Conservation (phyloP, 2,888 invertebrate genomes). For the Smittia aterrima region DNA sequence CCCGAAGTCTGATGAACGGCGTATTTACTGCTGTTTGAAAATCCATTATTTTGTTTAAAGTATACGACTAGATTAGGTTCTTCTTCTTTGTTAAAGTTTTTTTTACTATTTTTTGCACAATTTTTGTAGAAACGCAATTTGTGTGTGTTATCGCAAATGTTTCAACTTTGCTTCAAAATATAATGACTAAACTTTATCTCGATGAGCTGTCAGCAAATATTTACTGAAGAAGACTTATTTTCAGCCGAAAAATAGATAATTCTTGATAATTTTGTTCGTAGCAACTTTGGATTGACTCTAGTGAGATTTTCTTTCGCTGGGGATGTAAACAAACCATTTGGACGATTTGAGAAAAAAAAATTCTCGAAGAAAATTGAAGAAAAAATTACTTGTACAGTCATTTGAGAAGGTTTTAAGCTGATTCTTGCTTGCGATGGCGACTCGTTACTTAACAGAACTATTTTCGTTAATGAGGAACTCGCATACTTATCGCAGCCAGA, state of each 20-base stretch:
- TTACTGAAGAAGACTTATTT: too few species aligned
- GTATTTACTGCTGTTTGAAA: constrained; percentile 27
- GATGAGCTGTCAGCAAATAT: too few species aligned
- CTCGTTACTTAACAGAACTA: constrained; percentile 32
- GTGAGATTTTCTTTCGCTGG: background rate
- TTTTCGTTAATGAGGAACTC: constrained; percentile 39
- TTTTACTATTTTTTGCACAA: too few species aligned
- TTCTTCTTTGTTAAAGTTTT: background rate
- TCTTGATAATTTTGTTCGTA: background rate
- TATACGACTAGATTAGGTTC: background rate
- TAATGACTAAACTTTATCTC: too few species aligned
- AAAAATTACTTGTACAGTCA: background rate
- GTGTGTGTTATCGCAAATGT: too few species aligned
- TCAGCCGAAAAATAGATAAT: background rate
- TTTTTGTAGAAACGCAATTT: too few species aligned
- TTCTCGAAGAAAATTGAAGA: background rate
- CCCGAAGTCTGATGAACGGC: constrained; percentile 27
- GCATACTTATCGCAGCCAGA: constrained; percentile 5
- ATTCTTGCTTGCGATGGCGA: constrained; percentile 19
- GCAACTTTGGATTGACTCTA: background rate
- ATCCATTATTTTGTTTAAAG: constrained; percentile 38
- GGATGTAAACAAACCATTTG: constrained; percentile 1
- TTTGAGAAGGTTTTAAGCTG: background rate
- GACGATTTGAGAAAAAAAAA: background rate
- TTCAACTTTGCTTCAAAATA: too few species aligned